These are phyloP conservation scores for Solenodon paradoxus DNA, from an alignment of 2,113 vertebrate species.

Conservation along the genomic window DNA sequence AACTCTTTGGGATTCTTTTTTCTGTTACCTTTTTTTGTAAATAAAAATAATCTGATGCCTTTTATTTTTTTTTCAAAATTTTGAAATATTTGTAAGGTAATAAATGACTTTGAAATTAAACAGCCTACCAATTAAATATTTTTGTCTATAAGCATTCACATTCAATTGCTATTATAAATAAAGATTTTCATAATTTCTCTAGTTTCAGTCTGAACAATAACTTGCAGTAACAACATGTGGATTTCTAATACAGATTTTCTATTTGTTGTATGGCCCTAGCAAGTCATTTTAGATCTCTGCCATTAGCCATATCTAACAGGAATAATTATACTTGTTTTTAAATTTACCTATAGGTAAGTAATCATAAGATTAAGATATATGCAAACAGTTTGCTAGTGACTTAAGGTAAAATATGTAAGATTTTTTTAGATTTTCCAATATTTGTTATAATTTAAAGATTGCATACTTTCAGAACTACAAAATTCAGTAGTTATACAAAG, in stretches of 20 bases:
- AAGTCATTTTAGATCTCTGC: background rate
- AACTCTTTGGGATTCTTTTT: background rate
- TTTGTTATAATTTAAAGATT: constrained; percentile 61
- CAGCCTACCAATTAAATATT: background rate
- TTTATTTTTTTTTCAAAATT: background rate
- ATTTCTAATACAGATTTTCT: background rate
- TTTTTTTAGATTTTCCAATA: constrained; percentile 26
- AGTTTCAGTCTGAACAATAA: background rate
- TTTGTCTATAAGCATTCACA: background rate
- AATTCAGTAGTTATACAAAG: constrained; percentile 77
- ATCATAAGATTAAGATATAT: background rate
- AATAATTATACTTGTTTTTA: background rate
- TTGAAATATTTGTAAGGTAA: constrained; percentile 13
- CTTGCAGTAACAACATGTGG: background rate
- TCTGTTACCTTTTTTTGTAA: no score
- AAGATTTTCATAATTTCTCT: background rate
- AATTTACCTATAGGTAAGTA: background rate
- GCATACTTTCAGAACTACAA: constrained; percentile 73
- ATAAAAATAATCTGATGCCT: background rate
- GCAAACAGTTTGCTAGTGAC: constrained; percentile 2
- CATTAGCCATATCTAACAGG: background rate
- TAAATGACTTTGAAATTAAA: background rate
- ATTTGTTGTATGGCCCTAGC: background rate
- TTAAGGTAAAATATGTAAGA: constrained; percentile 25
- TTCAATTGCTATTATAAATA: background rate